Evolutionary conservation across 30 jellyfish, hydroid and myxozoan species (phyloP).

Genomic region (Catostylus mosaicus): DNA sequence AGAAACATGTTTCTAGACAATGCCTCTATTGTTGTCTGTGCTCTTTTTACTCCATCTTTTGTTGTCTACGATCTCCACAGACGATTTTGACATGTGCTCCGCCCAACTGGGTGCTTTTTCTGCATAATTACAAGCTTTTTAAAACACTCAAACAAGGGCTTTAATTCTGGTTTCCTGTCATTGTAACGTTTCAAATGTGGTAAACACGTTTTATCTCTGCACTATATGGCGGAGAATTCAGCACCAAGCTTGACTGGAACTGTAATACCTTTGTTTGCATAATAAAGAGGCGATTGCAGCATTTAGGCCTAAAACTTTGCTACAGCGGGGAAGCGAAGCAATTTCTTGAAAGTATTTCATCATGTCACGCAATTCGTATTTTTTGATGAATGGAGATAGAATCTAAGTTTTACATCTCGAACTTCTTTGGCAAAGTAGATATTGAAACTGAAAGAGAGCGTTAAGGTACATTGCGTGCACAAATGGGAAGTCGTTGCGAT

Average conservation of each 20-base stretch:
- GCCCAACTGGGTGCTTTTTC: conserved; percentile 99
- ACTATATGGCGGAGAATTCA: background rate
- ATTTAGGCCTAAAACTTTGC: background rate
- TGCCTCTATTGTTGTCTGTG: conserved; percentile 94
- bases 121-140: conserved; percentile 36
- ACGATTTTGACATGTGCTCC: conserved; percentile 98
- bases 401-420: too few species aligned
- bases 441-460: too few species aligned
- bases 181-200: conserved; percentile 32
- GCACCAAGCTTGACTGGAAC: background rate
- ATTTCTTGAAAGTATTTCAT: background rate
- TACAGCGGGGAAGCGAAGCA: background rate
- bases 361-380: background rate
- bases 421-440: too few species aligned
- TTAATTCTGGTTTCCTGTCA: conserved; percentile 25
- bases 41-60: conserved; percentile 32
- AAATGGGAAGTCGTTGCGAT: too few species aligned
- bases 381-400: too few species aligned
- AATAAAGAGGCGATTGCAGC: background rate
- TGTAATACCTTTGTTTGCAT: background rate
- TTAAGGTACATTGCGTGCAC: too few species aligned
- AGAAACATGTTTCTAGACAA: conserved; percentile 75
- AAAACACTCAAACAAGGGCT: conserved; percentile 8
- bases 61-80: conserved; percentile 65
- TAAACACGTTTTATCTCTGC: background rate